Evolutionary conservation across 2,797 vertebrate genomes (phyloP).

Genomic region (Falco rusticolus): DNA sequence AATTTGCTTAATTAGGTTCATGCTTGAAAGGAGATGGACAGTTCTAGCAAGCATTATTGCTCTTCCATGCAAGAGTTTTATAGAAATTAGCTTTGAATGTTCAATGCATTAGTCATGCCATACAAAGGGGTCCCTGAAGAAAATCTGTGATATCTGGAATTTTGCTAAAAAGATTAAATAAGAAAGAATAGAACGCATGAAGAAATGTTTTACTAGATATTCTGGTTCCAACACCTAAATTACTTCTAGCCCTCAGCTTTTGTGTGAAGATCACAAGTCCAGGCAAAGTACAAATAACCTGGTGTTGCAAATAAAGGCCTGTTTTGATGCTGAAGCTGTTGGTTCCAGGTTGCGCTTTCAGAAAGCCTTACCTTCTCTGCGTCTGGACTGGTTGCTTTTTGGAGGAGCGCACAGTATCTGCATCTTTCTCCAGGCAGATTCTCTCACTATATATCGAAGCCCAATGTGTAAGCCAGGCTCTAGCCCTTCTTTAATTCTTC

Average conservation of each 20-base stretch:
- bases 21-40: not conserved
- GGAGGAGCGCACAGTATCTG: rapidly evolving
- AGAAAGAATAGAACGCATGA: not conserved
- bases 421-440: not conserved
- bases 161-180: not conserved
- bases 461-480: not conserved
- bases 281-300: not conserved
- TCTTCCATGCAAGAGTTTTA: not conserved
- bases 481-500: not conserved
- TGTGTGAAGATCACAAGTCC: not conserved
- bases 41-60: not conserved
- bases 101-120: not conserved
- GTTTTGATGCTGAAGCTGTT: not conserved
- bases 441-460: not conserved
- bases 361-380: not conserved
- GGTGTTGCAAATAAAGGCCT: not conserved
- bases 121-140: not conserved
- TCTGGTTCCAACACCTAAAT: not conserved
- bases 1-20: not conserved
- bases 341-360: not conserved
- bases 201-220: not conserved
- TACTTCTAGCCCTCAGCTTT: not conserved
- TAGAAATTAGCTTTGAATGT: not conserved
- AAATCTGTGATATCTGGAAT: not conserved
- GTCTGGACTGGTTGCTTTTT: not conserved